Conservation (phyloP, 2,888 invertebrate genomes). For the Eupithecia subumbrata region DNA sequence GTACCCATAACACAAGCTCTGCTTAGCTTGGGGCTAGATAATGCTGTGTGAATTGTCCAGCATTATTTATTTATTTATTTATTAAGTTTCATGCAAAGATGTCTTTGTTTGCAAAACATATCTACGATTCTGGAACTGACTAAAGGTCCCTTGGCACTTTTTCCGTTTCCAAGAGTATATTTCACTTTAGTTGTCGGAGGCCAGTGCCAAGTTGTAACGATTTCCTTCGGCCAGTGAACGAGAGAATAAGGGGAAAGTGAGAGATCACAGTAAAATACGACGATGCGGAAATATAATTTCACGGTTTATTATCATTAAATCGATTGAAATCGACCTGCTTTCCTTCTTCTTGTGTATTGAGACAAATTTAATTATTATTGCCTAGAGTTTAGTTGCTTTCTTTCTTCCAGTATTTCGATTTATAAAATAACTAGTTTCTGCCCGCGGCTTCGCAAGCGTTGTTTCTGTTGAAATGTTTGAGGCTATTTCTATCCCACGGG, state of each 20-base stretch:
- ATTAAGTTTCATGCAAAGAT: too few relatives aligned
- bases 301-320: slow-evolving; percentile 54
- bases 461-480: too few relatives aligned
- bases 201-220: slow-evolving; percentile 8
- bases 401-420: not conserved
- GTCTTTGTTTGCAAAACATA: too few relatives aligned
- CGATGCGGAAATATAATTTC: slow-evolving; percentile 57
- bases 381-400: slow-evolving; percentile 10
- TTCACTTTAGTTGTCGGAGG: not conserved
- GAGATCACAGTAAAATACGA: slow-evolving; percentile 37
- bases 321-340: slow-evolving; percentile 39
- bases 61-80: too few relatives aligned
- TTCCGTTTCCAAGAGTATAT: not conserved
- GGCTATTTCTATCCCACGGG: too few relatives aligned
- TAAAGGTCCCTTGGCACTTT: slow-evolving; percentile 6
- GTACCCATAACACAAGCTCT: too few relatives aligned
- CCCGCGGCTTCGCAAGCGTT: not conserved
- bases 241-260: slow-evolving; percentile 42
- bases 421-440: not conserved
- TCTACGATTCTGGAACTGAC: too few relatives aligned
- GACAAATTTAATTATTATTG: slow-evolving; percentile 7
- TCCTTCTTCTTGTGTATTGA: slow-evolving; percentile 34
- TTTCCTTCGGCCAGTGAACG: slow-evolving; percentile 23
- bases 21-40: too few relatives aligned
- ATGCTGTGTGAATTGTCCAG: too few relatives aligned